Conservation (phyloP, 2,888 invertebrate species). For the Lutraria lutraria region DNA sequence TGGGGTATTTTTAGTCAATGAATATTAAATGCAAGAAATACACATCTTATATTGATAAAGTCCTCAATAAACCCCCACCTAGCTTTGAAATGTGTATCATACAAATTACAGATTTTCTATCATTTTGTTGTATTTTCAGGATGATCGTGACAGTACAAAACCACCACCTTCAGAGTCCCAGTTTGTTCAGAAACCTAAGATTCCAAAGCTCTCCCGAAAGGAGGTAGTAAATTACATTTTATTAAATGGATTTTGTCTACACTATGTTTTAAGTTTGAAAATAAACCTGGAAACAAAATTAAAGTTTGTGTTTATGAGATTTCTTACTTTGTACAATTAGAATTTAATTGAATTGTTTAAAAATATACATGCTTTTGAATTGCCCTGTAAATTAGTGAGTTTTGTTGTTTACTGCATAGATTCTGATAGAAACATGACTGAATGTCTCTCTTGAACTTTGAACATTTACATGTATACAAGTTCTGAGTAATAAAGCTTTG, state of each 20-base stretch:
- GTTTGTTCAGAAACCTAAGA: constrained; percentile 82
- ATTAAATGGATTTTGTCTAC: not conserved
- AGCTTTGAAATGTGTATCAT: too few species aligned
- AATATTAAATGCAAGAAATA: too few species aligned
- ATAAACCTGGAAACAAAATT: not conserved
- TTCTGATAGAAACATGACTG: not conserved
- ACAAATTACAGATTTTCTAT: not conserved
- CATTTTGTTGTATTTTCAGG: constrained; percentile 76
- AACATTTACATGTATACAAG: too few species aligned
- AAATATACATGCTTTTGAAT: too few species aligned
- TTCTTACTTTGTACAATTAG: not conserved
- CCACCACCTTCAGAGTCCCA: constrained; percentile 85
- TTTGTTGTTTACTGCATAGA: not conserved
- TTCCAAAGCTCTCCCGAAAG: constrained; percentile 85
- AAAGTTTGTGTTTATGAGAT: not conserved
- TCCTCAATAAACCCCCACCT: too few species aligned
- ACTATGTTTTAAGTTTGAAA: not conserved
- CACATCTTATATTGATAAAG: too few species aligned
- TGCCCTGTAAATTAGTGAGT: too few species aligned
- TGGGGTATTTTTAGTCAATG: too few species aligned
- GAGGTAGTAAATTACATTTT: constrained; percentile 83
- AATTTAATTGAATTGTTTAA: not conserved
- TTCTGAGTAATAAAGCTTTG: too few species aligned
- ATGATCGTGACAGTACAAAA: constrained; percentile 84
- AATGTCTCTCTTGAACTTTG: not conserved